Evolutionary conservation across 2,797 vertebrate genomes (phyloP), one percentile per base, ranked within the genome.

Genomic region (Brachymystax lenok): DNA sequence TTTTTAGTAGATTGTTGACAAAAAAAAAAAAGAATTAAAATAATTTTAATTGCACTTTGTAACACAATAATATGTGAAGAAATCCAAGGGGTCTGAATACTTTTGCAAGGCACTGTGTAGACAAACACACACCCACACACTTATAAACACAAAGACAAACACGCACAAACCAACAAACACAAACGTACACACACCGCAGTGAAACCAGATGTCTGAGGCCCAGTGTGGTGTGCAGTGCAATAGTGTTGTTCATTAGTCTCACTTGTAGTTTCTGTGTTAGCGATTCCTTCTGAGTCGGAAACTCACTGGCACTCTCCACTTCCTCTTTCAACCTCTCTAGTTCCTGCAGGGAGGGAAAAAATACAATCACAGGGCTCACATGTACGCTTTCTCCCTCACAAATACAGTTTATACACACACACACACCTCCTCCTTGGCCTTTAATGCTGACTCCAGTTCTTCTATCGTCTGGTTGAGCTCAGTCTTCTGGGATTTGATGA

Each of bases 401-500:
- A 3, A 69, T 16, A 46, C 13, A n/a, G 46, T 27, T 28, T 5
- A 33, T 6, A 40, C 35, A 40, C 35, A 40, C 28, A 85, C 59
- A 13, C 72, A 51, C 10, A 99, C 98, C 96, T 98, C 96, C 90
- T 99, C 98, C 86, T 98, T 99, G 87, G 92, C 95, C 91, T 93
- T 97, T 83, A 99, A 79, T 0, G 95, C 95, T 17, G 90, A 79
- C 87, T 99, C 97, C 89, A 99, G 92, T 87, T 99, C 98, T 79
- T 99, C 97, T 89, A 99, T 98, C 19, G 97, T 99, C 88, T 96
- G 96, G 91, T 97, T 99, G 74, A 99, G 93, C 80, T 99, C 98
- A 1, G 97, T 96, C 93, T 98, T 99, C 76, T 99, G 97, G 70
- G 96, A 96, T 88, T 98, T 97, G 84, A 98, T 96, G 24, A 92